Base-by-base conservation (phyloP, 2,888 invertebrate species). In the Julus scanicus region DNA sequence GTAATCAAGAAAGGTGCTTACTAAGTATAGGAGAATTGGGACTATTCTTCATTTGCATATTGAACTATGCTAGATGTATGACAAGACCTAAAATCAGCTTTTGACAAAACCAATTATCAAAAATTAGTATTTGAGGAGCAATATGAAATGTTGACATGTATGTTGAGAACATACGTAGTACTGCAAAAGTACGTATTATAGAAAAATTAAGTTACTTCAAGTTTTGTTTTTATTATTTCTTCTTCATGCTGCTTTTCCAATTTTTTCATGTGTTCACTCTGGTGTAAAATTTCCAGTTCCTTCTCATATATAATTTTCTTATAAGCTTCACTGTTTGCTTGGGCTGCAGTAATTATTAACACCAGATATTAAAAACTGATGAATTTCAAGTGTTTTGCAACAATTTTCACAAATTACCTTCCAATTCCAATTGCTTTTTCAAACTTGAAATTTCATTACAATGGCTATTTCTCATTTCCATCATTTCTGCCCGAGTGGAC, bases 261-360 rank as follows among this genome's bases (percentile, higher is more conserved):
- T 37, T 13, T 80, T 80, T 37, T 80, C 37, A 80, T 80, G 13
- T 80, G 37, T 80, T 80, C 80, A 20, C 11, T 80, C 80, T 80
- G 80, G 80, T 80, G 80, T 80, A 80, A 37, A 37, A 80, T 80
- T 80, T 80, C 37, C 1, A 80, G 80, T 15, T 80, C 80, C 80
- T 80, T 80, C 37, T 80, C 80, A 80, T 80, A 80, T 37, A 80
- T 80, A 80, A 80, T 80, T 80, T 37, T 80, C 80, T 80, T 80
- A 37, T 80, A 80, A 1, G 6, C 37, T 37, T 80, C 80, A 2
- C 37, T 80, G 37, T 80, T 80, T 29, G 80, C 20, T 80, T 80
- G 80, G 13, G 80, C 80, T 80, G 15, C 71, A 29, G 29, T 37
- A 37, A 80, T 80, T 13, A 80, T 80, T 37, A 13, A 1, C 29